phyloP scores from a whole-genome alignment of 2,888 invertebrate genomes.

The Clusia tigrina region DNA sequence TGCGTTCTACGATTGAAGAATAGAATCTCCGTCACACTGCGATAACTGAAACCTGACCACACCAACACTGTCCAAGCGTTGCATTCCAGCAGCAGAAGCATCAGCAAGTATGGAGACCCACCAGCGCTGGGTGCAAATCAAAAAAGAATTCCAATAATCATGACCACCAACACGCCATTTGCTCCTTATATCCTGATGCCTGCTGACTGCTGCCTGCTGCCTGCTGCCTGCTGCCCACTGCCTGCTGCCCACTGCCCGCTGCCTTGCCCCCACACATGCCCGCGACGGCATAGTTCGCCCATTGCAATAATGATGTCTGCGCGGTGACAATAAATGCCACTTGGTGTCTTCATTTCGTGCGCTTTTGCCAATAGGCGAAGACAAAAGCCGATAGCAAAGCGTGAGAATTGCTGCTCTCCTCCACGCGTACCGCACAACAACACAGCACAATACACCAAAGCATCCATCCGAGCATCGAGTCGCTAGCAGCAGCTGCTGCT shows the following conservation, averaged over 20 bases:
- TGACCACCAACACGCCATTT: background rate
- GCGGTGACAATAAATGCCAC: slow-evolving; percentile 37
- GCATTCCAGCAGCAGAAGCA: background rate
- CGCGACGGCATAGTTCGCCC: too few relatives aligned
- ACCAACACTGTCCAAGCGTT: too few relatives aligned
- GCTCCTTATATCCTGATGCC: background rate
- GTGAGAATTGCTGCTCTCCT: background rate
- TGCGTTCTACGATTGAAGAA: background rate
- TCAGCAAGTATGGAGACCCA: background rate
- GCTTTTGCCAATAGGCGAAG: slow-evolving; percentile 11
- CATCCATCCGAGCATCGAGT: background rate
- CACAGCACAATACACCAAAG: background rate
- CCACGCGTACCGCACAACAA: background rate
- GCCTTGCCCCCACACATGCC: background rate
- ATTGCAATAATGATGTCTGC: slow-evolving; percentile 1
- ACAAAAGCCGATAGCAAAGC: background rate
- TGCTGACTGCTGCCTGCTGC: background rate
- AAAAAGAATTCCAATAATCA: background rate
- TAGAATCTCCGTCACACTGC: too few relatives aligned
- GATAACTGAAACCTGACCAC: too few relatives aligned
- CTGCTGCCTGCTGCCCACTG: background rate
- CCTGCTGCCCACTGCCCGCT: background rate
- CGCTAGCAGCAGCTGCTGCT: background rate
- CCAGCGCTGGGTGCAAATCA: background rate
- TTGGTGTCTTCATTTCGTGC: slow-evolving; percentile 46